These are phyloP conservation scores for Gerris lacustris DNA, from an alignment of 2,888 invertebrate genomes.

Conservation along the genomic window DNA sequence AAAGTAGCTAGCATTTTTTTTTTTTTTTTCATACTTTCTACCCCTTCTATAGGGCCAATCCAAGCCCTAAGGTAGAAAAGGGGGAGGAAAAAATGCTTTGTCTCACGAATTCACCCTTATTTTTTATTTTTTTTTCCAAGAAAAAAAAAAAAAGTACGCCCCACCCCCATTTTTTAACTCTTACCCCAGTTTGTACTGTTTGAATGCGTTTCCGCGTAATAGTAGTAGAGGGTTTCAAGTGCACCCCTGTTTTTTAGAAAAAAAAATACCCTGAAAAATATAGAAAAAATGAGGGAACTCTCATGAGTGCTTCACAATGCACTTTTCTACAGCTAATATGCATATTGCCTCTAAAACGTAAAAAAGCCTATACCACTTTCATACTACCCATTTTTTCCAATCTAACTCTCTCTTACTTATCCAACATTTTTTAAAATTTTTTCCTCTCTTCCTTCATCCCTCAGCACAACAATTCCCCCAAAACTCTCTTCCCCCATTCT, in stretches of 20 bases:
- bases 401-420: neutral
- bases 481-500: neutral
- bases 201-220: constrained; percentile 3
- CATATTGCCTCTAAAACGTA: neutral
- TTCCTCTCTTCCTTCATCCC: neutral
- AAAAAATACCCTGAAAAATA: constrained; percentile 2
- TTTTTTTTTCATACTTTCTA: neutral
- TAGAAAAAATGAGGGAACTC: neutral
- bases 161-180: no score
- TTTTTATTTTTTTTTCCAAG: neutral
- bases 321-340: constrained; percentile 5
- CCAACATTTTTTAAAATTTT: neutral
- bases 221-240: neutral
- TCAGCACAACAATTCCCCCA: neutral
- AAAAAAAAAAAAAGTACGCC: no score
- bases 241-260: neutral
- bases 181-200: neutral
- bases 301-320: constrained; percentile 1
- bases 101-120: neutral
- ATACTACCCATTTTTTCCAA: neutral
- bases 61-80: neutral
- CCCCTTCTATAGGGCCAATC: neutral
- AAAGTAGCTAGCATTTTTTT: neutral
- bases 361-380: neutral
- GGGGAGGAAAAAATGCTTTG: neutral